These are phyloP conservation scores for Elgaria multicarinata DNA, from an alignment of 2,113 vertebrate species.

Conservation along the genomic window DNA sequence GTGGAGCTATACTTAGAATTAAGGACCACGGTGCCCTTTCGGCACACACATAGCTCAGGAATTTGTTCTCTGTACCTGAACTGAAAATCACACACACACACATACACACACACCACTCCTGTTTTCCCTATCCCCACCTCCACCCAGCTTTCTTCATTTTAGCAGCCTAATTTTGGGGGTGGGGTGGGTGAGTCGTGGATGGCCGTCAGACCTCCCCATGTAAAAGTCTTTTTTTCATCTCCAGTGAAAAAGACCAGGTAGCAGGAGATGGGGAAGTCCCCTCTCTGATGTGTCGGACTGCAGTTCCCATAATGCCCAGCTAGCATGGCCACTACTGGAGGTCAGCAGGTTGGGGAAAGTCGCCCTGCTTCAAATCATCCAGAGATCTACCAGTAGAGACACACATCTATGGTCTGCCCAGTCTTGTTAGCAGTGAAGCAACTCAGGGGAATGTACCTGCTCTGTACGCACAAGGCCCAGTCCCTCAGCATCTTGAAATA, in stretches of 20 bases:
- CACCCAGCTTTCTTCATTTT: background rate
- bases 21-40: background rate
- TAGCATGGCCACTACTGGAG: no score
- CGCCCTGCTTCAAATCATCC: no score
- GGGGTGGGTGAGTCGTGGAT: background rate
- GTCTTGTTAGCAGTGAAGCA: no score
- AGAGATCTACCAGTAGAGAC: no score
- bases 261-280: no score
- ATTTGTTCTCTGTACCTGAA: background rate
- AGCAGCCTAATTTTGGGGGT: background rate
- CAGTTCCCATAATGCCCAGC: no score
- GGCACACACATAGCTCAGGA: background rate
- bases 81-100: background rate
- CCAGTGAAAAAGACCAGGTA: background rate
- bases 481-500: background rate
- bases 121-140: background rate
- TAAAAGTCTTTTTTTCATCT: background rate
- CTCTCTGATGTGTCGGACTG: no score
- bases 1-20: background rate
- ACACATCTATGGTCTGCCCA: no score
- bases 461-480: background rate
- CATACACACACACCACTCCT: no score
- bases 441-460: no score
- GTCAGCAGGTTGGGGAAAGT: no score
- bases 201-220: background rate